These are phyloP conservation scores for Hypolimnas misippus DNA, from an alignment of 2,888 invertebrate species.

Conservation along the genomic window DNA sequence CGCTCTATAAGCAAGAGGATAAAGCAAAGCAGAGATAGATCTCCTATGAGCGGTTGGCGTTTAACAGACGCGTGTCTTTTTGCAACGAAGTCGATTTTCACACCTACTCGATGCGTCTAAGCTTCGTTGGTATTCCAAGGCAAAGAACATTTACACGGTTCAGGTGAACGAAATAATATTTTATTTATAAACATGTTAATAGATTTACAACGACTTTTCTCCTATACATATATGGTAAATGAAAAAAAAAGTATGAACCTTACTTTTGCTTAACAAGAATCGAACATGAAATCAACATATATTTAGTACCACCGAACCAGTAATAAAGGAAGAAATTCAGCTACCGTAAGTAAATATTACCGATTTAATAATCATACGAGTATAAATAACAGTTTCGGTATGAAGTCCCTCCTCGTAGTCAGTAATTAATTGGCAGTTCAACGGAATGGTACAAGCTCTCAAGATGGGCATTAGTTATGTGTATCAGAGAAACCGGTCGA, in stretches of 20 bases:
- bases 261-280: background rate
- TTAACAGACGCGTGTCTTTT: conserved; percentile 9
- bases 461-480: conserved; percentile 68
- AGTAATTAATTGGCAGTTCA: conserved; percentile 71
- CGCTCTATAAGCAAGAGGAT: background rate
- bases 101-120: background rate
- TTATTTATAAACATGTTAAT: conserved; percentile 5
- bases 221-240: background rate
- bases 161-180: conserved; percentile 3
- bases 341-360: background rate
- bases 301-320: background rate
- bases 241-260: background rate
- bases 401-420: conserved; percentile 49
- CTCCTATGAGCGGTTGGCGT: background rate
- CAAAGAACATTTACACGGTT: background rate
- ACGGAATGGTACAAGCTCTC: conserved; percentile 55
- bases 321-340: background rate
- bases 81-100: conserved; percentile 9
- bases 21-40: conserved; percentile 2
- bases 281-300: background rate
- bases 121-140: conserved; percentile 4
- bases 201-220: background rate
- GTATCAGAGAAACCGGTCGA: conserved; percentile 60
- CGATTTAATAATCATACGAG: conserved; percentile 24
- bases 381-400: conserved; percentile 63